Base-by-base conservation (phyloP, 2,797 vertebrate species). In the Anableps anableps region DNA sequence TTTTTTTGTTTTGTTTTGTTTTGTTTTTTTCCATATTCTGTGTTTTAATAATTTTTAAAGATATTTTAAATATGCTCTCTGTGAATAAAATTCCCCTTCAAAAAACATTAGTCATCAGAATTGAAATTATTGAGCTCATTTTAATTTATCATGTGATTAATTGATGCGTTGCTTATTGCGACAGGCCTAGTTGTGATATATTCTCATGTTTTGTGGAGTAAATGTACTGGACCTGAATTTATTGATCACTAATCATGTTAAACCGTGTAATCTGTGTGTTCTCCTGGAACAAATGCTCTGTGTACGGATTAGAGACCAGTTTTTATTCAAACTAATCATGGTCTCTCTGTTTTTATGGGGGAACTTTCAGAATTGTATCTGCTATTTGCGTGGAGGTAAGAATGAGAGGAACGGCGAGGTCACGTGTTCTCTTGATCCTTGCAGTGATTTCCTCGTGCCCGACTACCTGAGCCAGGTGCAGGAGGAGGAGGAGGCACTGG, bases 381-480 rank as follows among this genome's bases (percentile, higher is more conserved):
- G 4, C 26, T 11, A 1, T 72, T 36, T 36, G 2, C 78, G 50
- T 74, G 0, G 34, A 2, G 2, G 45, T 31, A n/a, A 4, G 29
- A 64, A 21, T 55, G 4, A 51, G 45, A 51, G 5, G n/a, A 23
- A 66, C 21, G 14, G 21, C 76, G 43, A 87, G 34, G 45, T 83
- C 72, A 77, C 70, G 19, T 38, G 6, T 74, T 86, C 13, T 89
- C 58, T 84, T 58, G 74, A 7, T 84, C 58, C 82, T 89, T 93
- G 68, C 94, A 98, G 98, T 97, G 97, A 98, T 97, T 98, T 98
- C 97, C 97, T 98, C 97, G 96, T 98, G 93, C 97, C 97, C 96
- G 97, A 99, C 97, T 99, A 98, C 97, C 96, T 99, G 97, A 99
- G 97, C 95, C 97, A 99, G 93, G 98, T 98, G 47, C 97, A 98